Evolutionary conservation across 1,140 invertebrate species (phyloP).

Genomic region (Aphidius ervi): DNA sequence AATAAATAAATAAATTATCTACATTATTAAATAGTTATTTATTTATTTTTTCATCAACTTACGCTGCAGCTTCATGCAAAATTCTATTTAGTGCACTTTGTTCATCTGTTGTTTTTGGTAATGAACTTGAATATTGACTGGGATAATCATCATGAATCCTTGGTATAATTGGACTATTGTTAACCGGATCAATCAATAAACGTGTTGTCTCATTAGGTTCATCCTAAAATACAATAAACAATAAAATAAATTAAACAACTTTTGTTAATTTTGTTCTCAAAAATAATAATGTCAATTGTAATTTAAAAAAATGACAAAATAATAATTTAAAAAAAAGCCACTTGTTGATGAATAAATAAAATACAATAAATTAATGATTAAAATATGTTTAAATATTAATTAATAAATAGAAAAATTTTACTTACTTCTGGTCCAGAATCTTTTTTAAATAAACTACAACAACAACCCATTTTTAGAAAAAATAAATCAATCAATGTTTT

Average conservation of each 20-base stretch:
- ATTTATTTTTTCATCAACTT: conserved; percentile 37
- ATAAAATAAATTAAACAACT: conserved; percentile 1
- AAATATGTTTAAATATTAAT: conserved; percentile 1
- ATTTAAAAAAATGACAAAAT: not conserved
- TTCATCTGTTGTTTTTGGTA: conserved; percentile 79
- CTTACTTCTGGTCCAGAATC: conserved; percentile 57
- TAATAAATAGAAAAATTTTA: conserved; percentile 15
- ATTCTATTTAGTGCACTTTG: conserved; percentile 83
- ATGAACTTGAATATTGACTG: conserved; percentile 59
- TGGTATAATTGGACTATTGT: conserved; percentile 61
- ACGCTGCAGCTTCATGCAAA: conserved; percentile 84
- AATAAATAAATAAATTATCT: conserved; percentile 21
- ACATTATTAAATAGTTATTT: not conserved
- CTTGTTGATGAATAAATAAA: not conserved
- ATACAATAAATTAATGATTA: conserved; percentile 7
- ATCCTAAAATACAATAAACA: conserved; percentile 45
- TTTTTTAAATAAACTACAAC: conserved; percentile 60
- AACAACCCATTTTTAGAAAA: conserved; percentile 43
- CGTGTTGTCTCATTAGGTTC: conserved; percentile 67
- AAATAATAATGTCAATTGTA: conserved; percentile 6
- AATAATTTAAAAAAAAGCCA: not conserved
- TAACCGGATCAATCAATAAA: conserved; percentile 65
- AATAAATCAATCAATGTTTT: not conserved
- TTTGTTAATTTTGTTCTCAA: not conserved
- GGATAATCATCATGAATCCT: conserved; percentile 62